A percentile compares a stretch with the other conserved stretches of the same genome.
phyloP scores from a whole-genome alignment of 2,797 vertebrate genomes.

The Rhynchonycteris naso region DNA sequence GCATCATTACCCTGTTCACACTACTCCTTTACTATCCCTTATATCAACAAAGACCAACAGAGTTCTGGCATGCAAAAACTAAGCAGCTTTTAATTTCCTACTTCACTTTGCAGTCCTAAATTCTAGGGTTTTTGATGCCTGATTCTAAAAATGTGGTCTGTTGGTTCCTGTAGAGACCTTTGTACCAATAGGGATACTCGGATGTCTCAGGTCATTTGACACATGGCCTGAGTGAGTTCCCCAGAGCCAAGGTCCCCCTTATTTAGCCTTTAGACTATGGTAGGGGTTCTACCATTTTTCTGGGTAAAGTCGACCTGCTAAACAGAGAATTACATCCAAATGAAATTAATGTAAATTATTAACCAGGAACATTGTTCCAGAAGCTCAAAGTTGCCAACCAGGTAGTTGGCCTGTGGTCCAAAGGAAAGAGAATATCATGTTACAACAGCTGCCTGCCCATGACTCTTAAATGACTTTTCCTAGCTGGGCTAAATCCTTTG shows the following conservation, averaged over 20 bases:
- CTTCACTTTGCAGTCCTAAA: background rate
- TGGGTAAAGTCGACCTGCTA: background rate
- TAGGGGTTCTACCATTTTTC: background rate
- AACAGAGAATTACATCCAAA: background rate
- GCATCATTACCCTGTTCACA: background rate
- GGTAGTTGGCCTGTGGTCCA: background rate
- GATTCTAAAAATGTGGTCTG: background rate
- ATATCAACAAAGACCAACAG: background rate
- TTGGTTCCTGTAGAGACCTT: background rate
- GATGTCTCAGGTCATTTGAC: background rate
- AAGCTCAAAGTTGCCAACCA: background rate
- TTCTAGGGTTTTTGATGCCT: background rate
- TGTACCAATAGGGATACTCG: background rate
- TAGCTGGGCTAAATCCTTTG: background rate
- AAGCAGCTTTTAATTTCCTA: background rate
- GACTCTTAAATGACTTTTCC: background rate
- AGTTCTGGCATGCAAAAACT: background rate
- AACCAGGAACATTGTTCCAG: background rate
- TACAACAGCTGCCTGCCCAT: rapidly evolving
- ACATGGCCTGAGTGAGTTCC: background rate
- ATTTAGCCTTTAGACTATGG: background rate
- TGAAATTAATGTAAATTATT: background rate
- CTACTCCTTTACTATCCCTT: background rate
- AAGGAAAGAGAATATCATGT: background rate
- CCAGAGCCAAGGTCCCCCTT: background rate